phyloP scores from a whole-genome alignment of 1,140 invertebrate species.

The Magallana ariakensis region DNA sequence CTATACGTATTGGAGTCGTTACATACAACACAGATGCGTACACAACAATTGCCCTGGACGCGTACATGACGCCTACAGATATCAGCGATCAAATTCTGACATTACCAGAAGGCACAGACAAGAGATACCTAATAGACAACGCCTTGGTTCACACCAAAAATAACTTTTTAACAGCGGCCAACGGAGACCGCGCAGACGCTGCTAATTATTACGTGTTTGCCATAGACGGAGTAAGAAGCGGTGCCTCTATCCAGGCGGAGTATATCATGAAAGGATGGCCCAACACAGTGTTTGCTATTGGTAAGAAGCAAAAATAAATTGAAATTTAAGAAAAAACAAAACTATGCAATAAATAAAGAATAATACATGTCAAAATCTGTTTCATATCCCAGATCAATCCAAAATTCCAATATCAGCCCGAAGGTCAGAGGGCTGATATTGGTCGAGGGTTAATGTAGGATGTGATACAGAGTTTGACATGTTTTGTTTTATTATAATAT shows the following conservation, averaged over 20 bases:
- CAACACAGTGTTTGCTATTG: neutral
- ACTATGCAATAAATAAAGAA: too few relatives aligned
- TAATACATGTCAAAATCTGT: too few relatives aligned
- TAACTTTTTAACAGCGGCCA: neutral
- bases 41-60: neutral
- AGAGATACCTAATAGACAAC: neutral
- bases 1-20: neutral
- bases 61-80: neutral
- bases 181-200: neutral
- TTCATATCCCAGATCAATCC: too few relatives aligned
- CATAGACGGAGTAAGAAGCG: neutral
- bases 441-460: too few relatives aligned
- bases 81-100: neutral
- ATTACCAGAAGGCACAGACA: neutral
- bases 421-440: too few relatives aligned
- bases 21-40: neutral
- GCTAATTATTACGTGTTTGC: slow-evolving; percentile 6
- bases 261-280: neutral
- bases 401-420: too few relatives aligned
- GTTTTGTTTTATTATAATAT: too few relatives aligned
- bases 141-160: neutral
- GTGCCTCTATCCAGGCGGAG: neutral
- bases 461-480: too few relatives aligned
- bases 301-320: neutral
- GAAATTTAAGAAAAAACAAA: too few relatives aligned